phyloP scores from a whole-genome alignment of 64 coral and sea anemone species.

The Stichodactyla mertensii region DNA sequence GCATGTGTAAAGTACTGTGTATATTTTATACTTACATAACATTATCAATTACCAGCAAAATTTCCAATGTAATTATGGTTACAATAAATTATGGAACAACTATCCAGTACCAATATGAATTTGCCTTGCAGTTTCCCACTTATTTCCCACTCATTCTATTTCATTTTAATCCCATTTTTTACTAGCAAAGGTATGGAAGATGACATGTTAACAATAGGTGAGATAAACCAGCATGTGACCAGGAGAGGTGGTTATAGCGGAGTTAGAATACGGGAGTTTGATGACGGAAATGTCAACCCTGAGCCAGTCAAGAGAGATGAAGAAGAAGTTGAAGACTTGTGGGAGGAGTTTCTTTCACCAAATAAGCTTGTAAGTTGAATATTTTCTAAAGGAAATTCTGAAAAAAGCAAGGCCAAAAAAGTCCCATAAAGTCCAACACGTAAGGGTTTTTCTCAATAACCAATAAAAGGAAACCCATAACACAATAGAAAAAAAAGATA shows the following conservation, averaged over 20 bases:
- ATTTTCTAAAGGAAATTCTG: no score
- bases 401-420: no score
- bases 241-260: constrained; percentile 2
- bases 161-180: background rate
- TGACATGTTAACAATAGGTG: constrained; percentile 31
- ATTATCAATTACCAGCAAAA: no score
- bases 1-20: no score
- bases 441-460: no score
- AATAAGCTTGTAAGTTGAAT: constrained; percentile 43
- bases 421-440: no score
- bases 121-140: background rate
- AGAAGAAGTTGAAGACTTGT: constrained; percentile 39
- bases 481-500: no score
- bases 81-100: no score
- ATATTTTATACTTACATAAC: no score
- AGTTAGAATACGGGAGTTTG: constrained; percentile 59
- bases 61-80: no score
- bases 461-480: no score
- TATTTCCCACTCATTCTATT: background rate
- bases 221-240: constrained; percentile 4
- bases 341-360: constrained; percentile 61
- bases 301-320: constrained; percentile 49
- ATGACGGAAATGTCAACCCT: constrained; percentile 54
- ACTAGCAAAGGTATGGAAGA: constrained; percentile 53
- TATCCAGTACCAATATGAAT: background rate